phyloP scores from a whole-genome alignment of 1,140 invertebrate species.

The Microplitis demolitor region DNA sequence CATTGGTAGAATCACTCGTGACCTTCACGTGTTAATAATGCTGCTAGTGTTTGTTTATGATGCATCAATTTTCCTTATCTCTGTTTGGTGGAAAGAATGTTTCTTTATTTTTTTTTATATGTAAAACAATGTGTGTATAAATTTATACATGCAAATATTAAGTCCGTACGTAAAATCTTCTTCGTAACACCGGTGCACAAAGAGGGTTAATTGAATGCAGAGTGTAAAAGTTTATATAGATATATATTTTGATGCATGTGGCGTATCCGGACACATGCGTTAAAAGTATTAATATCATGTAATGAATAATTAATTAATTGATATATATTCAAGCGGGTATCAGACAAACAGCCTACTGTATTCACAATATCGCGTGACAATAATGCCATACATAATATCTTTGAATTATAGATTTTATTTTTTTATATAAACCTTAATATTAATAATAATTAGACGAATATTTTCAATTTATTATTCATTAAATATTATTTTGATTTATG shows the following conservation, averaged over 20 bases:
- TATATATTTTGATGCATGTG: background rate
- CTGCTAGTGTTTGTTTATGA: background rate
- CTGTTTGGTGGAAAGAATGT: background rate
- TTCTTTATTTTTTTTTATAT: background rate
- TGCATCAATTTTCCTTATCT: slow-evolving; percentile 2
- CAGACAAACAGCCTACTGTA: background rate
- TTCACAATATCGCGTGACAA: background rate
- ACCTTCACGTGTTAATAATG: slow-evolving; percentile 22
- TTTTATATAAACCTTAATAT: background rate
- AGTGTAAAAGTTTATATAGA: background rate
- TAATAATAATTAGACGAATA: too few relatives aligned
- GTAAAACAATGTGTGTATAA: background rate
- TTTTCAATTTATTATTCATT: too few relatives aligned
- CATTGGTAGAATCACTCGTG: background rate
- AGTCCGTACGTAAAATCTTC: background rate
- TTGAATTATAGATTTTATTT: background rate
- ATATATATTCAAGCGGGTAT: background rate
- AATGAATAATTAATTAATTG: slow-evolving; percentile 14
- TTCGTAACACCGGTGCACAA: background rate
- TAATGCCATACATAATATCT: background rate
- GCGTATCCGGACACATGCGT: background rate
- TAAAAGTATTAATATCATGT: background rate
- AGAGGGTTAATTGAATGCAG: background rate
- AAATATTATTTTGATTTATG: too few relatives aligned
- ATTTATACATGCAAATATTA: background rate